phyloP scores from a whole-genome alignment of 2,113 vertebrate genomes.

The Aepyceros melampus region DNA sequence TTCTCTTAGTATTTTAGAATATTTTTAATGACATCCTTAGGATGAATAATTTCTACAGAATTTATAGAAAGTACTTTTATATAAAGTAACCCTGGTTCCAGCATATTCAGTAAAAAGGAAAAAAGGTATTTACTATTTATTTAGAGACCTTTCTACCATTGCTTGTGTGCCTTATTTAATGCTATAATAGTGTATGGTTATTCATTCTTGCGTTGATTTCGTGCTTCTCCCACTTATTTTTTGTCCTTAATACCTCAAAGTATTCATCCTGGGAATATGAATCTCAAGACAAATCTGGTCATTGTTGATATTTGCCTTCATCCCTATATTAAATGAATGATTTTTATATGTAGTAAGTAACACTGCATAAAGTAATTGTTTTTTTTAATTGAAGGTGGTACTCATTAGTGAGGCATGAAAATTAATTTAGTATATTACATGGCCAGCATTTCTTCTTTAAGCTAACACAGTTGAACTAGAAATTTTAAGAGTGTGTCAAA shows the following conservation, averaged over 20 bases:
- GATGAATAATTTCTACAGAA: conserved; percentile 35
- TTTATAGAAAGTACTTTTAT: too few species aligned
- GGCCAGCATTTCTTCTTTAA: conserved; percentile 37
- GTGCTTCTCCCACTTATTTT: conserved; percentile 9
- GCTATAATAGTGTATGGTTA: background rate
- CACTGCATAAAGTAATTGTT: background rate
- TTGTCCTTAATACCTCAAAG: background rate
- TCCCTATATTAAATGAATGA: background rate
- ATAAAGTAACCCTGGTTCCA: conserved; percentile 19
- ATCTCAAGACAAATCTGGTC: background rate
- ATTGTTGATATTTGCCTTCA: conserved; percentile 4
- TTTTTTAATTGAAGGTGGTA: background rate
- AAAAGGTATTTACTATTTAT: conserved; percentile 1
- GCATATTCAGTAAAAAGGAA: background rate
- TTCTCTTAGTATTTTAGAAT: background rate
- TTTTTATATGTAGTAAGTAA: background rate
- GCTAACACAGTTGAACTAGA: conserved; percentile 33
- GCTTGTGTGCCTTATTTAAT: background rate
- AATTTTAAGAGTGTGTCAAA: background rate
- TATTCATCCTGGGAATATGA: background rate
- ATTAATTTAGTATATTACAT: conserved; percentile 18
- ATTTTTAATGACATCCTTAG: conserved; percentile 23
- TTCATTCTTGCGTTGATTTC: background rate
- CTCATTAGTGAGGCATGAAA: conserved; percentile 25
- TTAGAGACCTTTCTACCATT: background rate